Evolutionary conservation across 2,113 vertebrate genomes (phyloP), one percentile per base, ranked within the genome.

Genomic region (Rynchops niger): DNA sequence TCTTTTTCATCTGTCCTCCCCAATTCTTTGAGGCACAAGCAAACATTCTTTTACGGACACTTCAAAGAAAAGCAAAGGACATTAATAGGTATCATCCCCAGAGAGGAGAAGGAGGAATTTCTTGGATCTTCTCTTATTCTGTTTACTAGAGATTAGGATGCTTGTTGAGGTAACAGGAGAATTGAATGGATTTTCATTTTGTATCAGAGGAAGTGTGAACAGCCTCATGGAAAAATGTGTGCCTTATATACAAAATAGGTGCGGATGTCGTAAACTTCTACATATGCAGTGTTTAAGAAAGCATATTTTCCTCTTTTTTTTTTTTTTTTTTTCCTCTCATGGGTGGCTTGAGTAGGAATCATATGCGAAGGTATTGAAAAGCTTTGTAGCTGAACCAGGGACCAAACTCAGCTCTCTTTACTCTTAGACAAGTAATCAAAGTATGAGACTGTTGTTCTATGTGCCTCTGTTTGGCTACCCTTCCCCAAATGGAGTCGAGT

Each of bases 401-500:
- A 30, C 56, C 9, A 8, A 82, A 52, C 18, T 52, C 30, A 5
- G 5, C 9, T 47, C 17, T 59, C 43, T 82, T 12, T 70, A 6
- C 47, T 56, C 21, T 65, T 53, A 73, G 11, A 36, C 27, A 43
- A 65, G 36, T 11, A 73, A 40, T 47, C 30, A 56, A 69, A 43
- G 6, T 19, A 23, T 12, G 30, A 81, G 27, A 10, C 11, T n/a
- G 36, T 13, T 30, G 10, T 66, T 63, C 32, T 38, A 5, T 45
- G 38, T 30, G 42, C n/a, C 15, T 5, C 25, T 49, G 22, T 59
- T 86, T 38, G 10, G 9, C 29, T 61, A 10, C 7, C 4, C 8
- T 4, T 67, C 7, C 10, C 18, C 23, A 77, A 9, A 26, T 25
- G 30, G 29, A 38, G n/a, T 13, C 0, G 2, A 52, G 29, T 52